Conservation (phyloP, 1,140 invertebrate species). For the Bombyx mandarina region DNA sequence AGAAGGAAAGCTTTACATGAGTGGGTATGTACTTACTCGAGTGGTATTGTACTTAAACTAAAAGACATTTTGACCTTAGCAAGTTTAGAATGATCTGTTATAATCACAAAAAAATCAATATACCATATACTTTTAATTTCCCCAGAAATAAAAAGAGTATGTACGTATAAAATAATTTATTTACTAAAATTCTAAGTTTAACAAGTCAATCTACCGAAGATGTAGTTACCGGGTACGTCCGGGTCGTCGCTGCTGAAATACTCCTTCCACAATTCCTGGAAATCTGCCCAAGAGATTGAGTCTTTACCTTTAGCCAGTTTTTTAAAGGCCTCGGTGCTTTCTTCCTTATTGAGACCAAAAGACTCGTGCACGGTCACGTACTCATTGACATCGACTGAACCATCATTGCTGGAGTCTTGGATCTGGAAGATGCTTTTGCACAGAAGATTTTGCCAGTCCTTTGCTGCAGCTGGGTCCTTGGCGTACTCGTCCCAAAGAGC, state of each 20-base stretch:
- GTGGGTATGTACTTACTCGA: too few species aligned
- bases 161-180: too few species aligned
- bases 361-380: conserved; percentile 82
- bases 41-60: too few species aligned
- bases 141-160: too few species aligned
- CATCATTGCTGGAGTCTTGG: conserved; percentile 85
- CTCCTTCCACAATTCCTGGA: conserved; percentile 81
- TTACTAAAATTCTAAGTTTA: too few species aligned
- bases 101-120: too few species aligned
- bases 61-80: too few species aligned
- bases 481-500: conserved; percentile 85
- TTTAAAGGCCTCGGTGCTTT: conserved; percentile 80
- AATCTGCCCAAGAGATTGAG: conserved; percentile 79
- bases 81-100: too few species aligned
- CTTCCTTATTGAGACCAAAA: conserved; percentile 77
- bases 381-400: conserved; percentile 82
- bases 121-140: too few species aligned
- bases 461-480: conserved; percentile 77
- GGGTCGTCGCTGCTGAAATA: conserved; percentile 82
- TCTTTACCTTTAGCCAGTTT: conserved; percentile 79
- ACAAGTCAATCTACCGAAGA: conserved; percentile 71
- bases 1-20: too few species aligned
- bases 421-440: conserved; percentile 88
- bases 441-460: conserved; percentile 84
- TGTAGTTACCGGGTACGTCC: conserved; percentile 80